Base-by-base conservation (phyloP, 2,113 vertebrate species). In the Spilogale gracilis region DNA sequence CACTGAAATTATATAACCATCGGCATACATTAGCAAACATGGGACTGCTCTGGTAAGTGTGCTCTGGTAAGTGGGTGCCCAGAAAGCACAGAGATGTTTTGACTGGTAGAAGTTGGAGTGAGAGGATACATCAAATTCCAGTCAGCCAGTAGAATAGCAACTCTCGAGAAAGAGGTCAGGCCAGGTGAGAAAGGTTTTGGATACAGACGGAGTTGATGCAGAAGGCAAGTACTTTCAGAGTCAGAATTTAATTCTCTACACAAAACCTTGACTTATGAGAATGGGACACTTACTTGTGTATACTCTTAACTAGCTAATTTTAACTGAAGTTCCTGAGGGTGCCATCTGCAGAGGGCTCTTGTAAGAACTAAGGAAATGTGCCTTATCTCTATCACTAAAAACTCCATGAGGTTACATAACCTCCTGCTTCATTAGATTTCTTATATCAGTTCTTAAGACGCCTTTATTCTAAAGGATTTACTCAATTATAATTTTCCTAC, bases 401-500 rank as follows among this genome's bases (percentile, higher is more conserved):
- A 58, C 32, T 82, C 27, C 27, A 67, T 5, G 9, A 92, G 74
- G 50, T 69, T 92, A 84, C 23, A 16, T 90, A 65, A 80, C 80
- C 87, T 89, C n/a, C 79, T 81, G 52, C 18, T 69, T 91, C 48
- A 27, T 89, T 79, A 86, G 12, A 38, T 83, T 90, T 80, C 38
- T 82, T 80, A 8, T n/a, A 61, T 81, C 13, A 56, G 76, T 58
- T 95, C 71, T 93, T 87, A 74, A 84, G 56, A 7, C 1, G 11
- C 56, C 48, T 96, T 69, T 58, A 94, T 94, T 88, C 93, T 95
- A 96, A 96, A 54, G 50, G 9, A 16, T 88, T 87, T 96, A 85
- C 63, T 94, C 58, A 84, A 65, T 97, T 79, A 91, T 96, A 61
- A 90, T 71, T 79, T 97, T 69, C 23, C 18, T 90, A 52, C 21